Percentiles rank a stretch among this genome's conserved stretches.
These are phyloP conservation scores for Polylopha cassiicola DNA, from an alignment of 2,888 invertebrate species.

Conservation along the genomic window DNA sequence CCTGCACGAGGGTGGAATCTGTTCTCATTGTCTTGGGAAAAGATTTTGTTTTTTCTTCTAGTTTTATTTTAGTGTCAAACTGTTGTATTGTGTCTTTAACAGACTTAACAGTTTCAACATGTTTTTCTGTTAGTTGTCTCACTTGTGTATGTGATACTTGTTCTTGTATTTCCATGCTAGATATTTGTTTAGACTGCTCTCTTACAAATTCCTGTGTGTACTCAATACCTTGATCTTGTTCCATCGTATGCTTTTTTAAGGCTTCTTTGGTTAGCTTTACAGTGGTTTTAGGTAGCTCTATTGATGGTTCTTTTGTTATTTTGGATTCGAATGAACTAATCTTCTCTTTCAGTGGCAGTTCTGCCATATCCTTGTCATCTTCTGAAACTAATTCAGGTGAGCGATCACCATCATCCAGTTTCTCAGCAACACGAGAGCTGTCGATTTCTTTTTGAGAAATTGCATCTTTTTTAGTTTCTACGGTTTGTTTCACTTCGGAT, in stretches of 20 bases:
- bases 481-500: conserved; percentile 47
- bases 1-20: conserved; percentile 72
- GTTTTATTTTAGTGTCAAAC: conserved; percentile 62
- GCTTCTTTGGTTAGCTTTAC: conserved; percentile 73
- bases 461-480: conserved; percentile 54
- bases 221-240: conserved; percentile 68
- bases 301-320: conserved; percentile 59
- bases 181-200: conserved; percentile 68
- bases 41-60: conserved; percentile 55
- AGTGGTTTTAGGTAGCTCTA: conserved; percentile 60
- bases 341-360: conserved; percentile 63
- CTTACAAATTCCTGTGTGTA: conserved; percentile 73
- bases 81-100: conserved; percentile 70
- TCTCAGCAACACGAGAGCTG: conserved; percentile 75
- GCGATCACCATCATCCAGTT: conserved; percentile 66
- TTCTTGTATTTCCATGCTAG: conserved; percentile 46
- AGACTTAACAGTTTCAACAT: conserved; percentile 55
- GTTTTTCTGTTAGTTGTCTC: conserved; percentile 47
- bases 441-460: conserved; percentile 70
- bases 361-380: conserved; percentile 69
- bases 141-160: conserved; percentile 46
- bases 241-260: conserved; percentile 67
- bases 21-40: conserved; percentile 66
- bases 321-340: conserved; percentile 70
- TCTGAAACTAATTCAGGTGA: conserved; percentile 63